These are phyloP conservation scores for Andrena hattorfiana DNA, from an alignment of 2,888 invertebrate species.

Conservation along the genomic window DNA sequence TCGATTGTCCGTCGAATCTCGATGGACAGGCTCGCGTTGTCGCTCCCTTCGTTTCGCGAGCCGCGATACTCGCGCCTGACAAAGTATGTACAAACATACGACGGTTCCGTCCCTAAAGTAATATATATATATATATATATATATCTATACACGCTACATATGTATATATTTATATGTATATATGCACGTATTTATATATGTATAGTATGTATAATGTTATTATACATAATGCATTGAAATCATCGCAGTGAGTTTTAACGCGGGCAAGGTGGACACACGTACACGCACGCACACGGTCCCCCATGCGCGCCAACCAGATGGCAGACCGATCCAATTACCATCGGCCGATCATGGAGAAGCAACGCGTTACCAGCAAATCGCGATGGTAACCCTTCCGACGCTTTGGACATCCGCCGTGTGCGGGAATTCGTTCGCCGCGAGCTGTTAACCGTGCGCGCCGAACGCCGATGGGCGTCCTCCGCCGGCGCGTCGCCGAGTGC, in stretches of 20 bases:
- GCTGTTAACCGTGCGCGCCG: too few species aligned
- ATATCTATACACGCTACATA: slow-evolving; percentile 55
- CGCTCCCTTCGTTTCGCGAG: slow-evolving; percentile 2
- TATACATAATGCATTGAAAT: slow-evolving; percentile 61
- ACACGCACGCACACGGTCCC: slow-evolving; percentile 11
- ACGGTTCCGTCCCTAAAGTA: slow-evolving; percentile 50
- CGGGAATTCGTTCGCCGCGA: neutral
- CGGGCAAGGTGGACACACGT: slow-evolving; percentile 38
- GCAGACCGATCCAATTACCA: neutral
- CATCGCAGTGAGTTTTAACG: slow-evolving; percentile 60
- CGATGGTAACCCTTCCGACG: too few species aligned
- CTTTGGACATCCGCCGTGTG: neutral
- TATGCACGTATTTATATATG: slow-evolving; percentile 55
- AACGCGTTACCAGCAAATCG: neutral
- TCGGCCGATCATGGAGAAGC: neutral
- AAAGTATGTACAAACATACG: slow-evolving; percentile 62
- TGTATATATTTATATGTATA: slow-evolving; percentile 58
- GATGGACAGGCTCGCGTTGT: slow-evolving; percentile 7
- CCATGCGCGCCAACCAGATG: neutral
- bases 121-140: slow-evolving; percentile 25
- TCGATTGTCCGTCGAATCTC: neutral
- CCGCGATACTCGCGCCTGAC: slow-evolving; percentile 34
- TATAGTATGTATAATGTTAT: slow-evolving; percentile 64
- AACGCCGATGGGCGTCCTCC: too few species aligned
- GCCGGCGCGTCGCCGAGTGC: too few species aligned